Evolutionary conservation across 2,888 invertebrate genomes (phyloP).

Genomic region (Orchesellides sinensis): DNA sequence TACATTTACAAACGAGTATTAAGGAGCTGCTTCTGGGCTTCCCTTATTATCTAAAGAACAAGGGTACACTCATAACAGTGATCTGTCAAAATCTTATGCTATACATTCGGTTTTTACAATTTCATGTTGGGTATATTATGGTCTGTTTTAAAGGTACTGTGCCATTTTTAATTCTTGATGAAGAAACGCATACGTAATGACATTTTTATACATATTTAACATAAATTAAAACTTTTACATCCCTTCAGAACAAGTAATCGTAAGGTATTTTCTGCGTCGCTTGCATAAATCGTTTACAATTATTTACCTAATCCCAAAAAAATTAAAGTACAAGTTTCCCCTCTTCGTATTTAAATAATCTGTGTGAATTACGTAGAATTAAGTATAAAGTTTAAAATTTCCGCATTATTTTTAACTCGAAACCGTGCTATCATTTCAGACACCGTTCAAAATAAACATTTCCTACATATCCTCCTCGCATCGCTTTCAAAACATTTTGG

Average conservation of each 20-base stretch:
- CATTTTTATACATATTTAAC: background rate
- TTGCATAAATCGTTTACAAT: background rate
- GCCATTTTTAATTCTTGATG: background rate
- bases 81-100: background rate
- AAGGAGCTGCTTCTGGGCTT: background rate
- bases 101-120: background rate
- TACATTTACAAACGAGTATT: background rate
- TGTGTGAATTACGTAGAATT: background rate
- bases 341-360: background rate
- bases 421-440: slow-evolving; percentile 85
- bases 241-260: no score
- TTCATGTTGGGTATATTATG: background rate
- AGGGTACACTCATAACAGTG: background rate
- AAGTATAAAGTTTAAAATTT: background rate
- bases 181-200: background rate
- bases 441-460: slow-evolving; percentile 96
- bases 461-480: slow-evolving; percentile 97
- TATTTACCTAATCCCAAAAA: background rate
- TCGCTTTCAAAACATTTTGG: slow-evolving; percentile 96
- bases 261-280: background rate
- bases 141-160: background rate
- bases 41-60: no score
- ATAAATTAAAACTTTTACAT: no score
- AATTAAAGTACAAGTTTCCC: background rate
- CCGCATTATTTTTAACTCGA: background rate